Conservation (phyloP, 2,797 vertebrate species). For the Leucoraja ocellata region DNA sequence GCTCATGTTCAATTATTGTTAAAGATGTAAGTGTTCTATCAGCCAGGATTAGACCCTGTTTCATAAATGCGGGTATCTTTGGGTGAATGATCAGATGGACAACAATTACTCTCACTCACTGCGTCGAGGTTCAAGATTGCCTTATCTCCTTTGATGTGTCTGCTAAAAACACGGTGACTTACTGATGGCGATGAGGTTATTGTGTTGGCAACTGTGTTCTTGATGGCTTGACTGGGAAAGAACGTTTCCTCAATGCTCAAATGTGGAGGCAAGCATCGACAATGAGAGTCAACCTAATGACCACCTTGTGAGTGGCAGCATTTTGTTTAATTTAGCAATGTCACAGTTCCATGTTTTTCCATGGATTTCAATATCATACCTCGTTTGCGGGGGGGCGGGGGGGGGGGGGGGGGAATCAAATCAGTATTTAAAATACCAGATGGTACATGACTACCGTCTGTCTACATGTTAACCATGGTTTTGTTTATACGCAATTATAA, state of each 20-base stretch:
- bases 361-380: background rate
- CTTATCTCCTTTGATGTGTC: background rate
- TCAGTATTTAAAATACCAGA: constrained; percentile 16
- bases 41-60: background rate
- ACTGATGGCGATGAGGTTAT: background rate
- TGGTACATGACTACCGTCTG: background rate
- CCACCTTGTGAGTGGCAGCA: background rate
- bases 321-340: background rate
- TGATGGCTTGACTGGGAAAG: background rate
- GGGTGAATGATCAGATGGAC: background rate
- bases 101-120: background rate
- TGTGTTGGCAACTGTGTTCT: background rate
- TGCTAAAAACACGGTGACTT: background rate
- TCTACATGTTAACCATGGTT: background rate
- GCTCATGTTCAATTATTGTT: background rate
- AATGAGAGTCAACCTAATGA: background rate
- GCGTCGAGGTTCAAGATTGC: background rate
- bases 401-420: background rate
- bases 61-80: background rate
- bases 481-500: constrained; percentile 17
- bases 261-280: background rate
- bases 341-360: background rate
- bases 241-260: background rate
- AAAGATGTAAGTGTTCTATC: background rate
- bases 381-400: background rate